Percentiles rank a stretch among this genome's conserved stretches.
Evolutionary conservation across 2,113 vertebrate genomes (phyloP).

Genomic region (Acrocephalus kingi): DNA sequence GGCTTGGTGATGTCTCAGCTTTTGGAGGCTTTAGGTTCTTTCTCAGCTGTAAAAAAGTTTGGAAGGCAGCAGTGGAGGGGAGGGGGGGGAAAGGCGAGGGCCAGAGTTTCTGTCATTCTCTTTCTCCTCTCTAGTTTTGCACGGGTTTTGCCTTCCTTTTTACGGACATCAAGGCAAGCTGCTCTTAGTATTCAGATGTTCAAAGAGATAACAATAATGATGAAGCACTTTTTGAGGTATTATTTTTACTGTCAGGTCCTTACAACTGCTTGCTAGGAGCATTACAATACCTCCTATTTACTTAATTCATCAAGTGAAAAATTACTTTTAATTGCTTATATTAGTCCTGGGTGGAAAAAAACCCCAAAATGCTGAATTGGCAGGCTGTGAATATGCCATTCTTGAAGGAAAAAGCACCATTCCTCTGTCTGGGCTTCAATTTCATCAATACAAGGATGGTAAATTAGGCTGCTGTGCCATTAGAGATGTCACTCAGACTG

Average conservation of each 20-base stretch:
- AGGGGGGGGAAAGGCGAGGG: accelerated
- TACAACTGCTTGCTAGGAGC: neutral
- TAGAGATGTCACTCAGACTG: neutral
- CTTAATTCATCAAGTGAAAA: slow-evolving; percentile 4
- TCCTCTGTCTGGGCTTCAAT: slow-evolving; percentile 45
- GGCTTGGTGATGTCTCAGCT: neutral
- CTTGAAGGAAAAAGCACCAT: neutral
- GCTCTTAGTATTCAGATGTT: neutral
- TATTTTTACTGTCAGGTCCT: neutral
- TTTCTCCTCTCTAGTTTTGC: neutral
- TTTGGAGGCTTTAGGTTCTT: neutral
- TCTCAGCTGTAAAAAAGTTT: neutral
- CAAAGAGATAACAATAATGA: neutral
- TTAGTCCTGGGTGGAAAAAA: slow-evolving; percentile 27
- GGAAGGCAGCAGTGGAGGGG: too few species aligned
- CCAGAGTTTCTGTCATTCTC: neutral
- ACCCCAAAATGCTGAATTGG: slow-evolving; percentile 34
- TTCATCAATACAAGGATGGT: slow-evolving; percentile 8
- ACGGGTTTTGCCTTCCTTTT: neutral
- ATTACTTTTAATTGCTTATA: neutral
- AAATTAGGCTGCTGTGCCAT: slow-evolving; percentile 45
- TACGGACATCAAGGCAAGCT: neutral
- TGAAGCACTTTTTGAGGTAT: neutral
- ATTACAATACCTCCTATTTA: neutral
- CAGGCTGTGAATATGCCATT: slow-evolving; percentile 50